A percentile compares a stretch with the other conserved stretches of the same genome.
phyloP scores from a whole-genome alignment of 2,888 invertebrate genomes.

The Hymenopus coronatus region DNA sequence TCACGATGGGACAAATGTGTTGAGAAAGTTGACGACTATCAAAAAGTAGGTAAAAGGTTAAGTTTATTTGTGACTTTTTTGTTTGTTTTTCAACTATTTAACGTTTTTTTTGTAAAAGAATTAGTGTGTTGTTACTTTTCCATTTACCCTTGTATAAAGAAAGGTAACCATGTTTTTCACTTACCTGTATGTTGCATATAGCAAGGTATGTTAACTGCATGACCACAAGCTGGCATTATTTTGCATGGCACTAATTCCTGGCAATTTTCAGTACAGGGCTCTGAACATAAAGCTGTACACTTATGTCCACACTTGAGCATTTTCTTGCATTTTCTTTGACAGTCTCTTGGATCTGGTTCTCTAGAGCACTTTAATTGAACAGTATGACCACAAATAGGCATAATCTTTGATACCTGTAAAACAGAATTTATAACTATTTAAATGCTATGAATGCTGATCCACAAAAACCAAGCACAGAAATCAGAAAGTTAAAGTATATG shows the following conservation, averaged over 20 bases:
- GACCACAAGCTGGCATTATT: constrained; percentile 52
- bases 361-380: constrained; percentile 47
- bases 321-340: constrained; percentile 50
- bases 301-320: constrained; percentile 52
- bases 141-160: too few species aligned
- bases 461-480: too few species aligned
- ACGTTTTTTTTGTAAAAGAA: too few species aligned
- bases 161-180: background rate
- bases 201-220: constrained; percentile 50
- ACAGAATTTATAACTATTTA: too few species aligned
- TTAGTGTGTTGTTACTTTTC: too few species aligned
- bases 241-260: constrained; percentile 39
- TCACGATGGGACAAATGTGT: too few species aligned
- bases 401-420: constrained; percentile 48
- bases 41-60: too few species aligned
- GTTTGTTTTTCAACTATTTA: too few species aligned
- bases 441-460: too few species aligned
- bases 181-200: constrained; percentile 39
- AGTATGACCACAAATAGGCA: constrained; percentile 49
- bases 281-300: constrained; percentile 48
- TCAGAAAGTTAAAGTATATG: too few species aligned
- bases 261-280: constrained; percentile 47
- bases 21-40: too few species aligned
- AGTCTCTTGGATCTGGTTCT: constrained; percentile 43
- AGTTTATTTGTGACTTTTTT: too few species aligned